Evolutionary conservation across 2,113 vertebrate species (phyloP).

Genomic region (Corythaixoides concolor): DNA sequence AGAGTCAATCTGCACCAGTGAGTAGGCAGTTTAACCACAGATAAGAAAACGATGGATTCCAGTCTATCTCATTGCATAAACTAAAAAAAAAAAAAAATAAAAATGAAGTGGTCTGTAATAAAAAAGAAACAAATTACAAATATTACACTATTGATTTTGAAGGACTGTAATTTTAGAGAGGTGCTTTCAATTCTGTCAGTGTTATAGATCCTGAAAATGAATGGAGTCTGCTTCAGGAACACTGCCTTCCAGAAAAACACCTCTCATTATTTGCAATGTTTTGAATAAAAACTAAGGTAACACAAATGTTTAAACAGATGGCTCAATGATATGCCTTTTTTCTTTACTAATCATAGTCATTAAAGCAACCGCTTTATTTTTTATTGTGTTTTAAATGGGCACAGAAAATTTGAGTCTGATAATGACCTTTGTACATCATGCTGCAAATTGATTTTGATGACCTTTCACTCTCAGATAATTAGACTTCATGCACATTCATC

Average conservation of each 20-base stretch:
- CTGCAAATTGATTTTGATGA: constrained; percentile 82
- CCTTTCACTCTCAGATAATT: constrained; percentile 77
- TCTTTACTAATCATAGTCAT: constrained; percentile 69
- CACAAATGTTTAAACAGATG: constrained; percentile 69
- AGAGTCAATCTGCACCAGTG: not conserved
- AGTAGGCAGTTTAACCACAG: constrained; percentile 46
- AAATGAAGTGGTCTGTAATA: constrained; percentile 62
- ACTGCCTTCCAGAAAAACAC: not conserved
- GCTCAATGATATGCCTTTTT: constrained; percentile 46
- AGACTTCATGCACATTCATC: constrained; percentile 63
- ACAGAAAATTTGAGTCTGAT: constrained; percentile 69
- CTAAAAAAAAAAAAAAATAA: constrained; percentile 71
- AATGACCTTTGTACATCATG: constrained; percentile 75
- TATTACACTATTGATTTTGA: constrained; percentile 67
- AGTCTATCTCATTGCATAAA: constrained; percentile 54
- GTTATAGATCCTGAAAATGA: constrained; percentile 63
- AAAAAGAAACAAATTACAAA: constrained; percentile 67
- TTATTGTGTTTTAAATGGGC: constrained; percentile 72
- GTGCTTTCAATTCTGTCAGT: constrained; percentile 36
- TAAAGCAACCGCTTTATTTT: constrained; percentile 66
- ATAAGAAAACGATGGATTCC: constrained; percentile 57
- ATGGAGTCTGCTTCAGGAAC: constrained; percentile 58
- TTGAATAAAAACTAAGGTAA: constrained; percentile 62
- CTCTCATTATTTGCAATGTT: constrained; percentile 31
- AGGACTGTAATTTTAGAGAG: constrained; percentile 60